Evolutionary conservation across 2,888 invertebrate genomes (phyloP), one percentile per base, ranked within the genome.

Genomic region (Oscheius sp.): DNA sequence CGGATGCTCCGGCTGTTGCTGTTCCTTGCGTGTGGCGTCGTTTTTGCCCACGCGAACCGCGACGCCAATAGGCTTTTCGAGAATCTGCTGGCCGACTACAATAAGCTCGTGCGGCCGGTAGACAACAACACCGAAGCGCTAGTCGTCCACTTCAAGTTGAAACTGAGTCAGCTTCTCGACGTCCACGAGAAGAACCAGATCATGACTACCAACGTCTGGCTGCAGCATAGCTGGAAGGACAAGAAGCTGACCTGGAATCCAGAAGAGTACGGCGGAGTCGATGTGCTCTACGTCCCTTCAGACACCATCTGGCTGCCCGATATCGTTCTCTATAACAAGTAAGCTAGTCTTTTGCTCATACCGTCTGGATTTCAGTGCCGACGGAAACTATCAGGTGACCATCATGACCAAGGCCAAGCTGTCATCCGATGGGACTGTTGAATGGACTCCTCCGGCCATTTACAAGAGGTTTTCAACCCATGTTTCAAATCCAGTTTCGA

Each of bases 111-210:
- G n/a, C 80, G 89, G 29, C 89, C 89, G 3, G 89, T 89, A 48
- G 80, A 86, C 76, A 85, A 85, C 78, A 95, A 95, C 66, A 86
- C 83, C 10, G 90, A 91, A 79, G 90, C 90, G 32, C 88, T 91
- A 58, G 90, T 89, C 21, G 91, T 91, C 65, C 89, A 88, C 72
- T 89, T 91, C 81, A 91, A 91, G 51, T 89, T 91, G 74, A 92
- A 96, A 80, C 92, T 98, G 79, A 97, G 97, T 13, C 98, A 91
- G 79, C 90, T 91, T 76, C 90, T 91, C 58, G 91, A 91, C 83
- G 90, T 91, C 79, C 96, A 87, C 73, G 87, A 87, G 76, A 87
- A 87, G 77, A 87, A 87, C 77, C 87, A 87, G 75, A 87, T 87
- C 76, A 87, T 87, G 87, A 87, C 86, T 42, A 87, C 86, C 4